Conservation (phyloP, 2,113 vertebrate genomes). For the Ammodytes dubius region DNA sequence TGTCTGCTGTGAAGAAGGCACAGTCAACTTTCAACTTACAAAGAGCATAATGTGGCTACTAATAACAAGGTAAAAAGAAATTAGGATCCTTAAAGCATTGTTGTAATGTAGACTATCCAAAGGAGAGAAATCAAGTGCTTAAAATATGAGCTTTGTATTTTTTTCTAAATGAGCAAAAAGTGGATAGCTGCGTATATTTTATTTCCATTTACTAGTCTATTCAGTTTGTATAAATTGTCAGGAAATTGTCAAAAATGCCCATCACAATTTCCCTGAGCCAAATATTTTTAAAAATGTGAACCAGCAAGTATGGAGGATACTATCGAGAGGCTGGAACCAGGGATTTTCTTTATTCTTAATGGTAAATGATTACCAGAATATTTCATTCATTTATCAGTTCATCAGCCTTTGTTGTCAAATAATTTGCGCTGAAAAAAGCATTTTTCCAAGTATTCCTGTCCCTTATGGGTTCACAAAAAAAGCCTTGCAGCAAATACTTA, state of each 20-base stretch:
- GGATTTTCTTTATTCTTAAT: not conserved
- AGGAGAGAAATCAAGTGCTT: slow-evolving; percentile 3
- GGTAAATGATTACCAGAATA: not conserved
- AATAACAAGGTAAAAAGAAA: not conserved
- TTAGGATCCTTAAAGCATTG: not conserved
- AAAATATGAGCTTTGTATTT: not conserved
- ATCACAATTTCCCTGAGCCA: not conserved
- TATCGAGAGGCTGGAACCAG: not conserved
- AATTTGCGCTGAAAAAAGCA: no score
- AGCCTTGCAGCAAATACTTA: not conserved
- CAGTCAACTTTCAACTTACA: not conserved
- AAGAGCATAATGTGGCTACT: not conserved
- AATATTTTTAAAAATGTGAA: not conserved
- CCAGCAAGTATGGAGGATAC: not conserved
- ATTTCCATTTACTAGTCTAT: slow-evolving; percentile 1
- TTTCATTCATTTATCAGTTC: not conserved
- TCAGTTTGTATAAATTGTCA: not conserved
- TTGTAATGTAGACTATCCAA: not conserved
- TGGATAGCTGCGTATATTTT: slow-evolving; percentile 1
- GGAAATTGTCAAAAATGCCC: not conserved
- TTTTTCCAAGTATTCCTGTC: not conserved
- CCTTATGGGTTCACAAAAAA: not conserved
- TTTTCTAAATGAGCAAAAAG: slow-evolving; percentile 21
- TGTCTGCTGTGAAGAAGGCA: not conserved
- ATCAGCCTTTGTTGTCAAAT: no score